These are phyloP conservation scores for Nanorana parkeri DNA, from an alignment of 2,113 vertebrate genomes.

Conservation along the genomic window DNA sequence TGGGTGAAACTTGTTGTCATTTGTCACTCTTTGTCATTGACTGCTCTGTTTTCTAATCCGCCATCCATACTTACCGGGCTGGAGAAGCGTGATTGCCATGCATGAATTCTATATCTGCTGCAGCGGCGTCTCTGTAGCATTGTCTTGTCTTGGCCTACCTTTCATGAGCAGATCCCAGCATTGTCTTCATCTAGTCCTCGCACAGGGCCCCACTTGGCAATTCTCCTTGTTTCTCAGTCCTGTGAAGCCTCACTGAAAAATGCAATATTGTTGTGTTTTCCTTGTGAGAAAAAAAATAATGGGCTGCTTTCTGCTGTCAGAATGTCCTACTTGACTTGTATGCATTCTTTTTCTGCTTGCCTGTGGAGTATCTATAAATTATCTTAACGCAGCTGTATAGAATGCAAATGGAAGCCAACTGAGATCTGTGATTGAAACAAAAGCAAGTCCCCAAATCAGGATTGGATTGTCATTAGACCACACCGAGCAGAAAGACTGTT, in stretches of 20 bases:
- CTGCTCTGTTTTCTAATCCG: conserved; percentile 4
- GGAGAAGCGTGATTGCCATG: not conserved
- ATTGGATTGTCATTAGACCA: no score
- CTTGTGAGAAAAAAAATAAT: conserved; percentile 8
- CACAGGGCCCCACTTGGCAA: conserved; percentile 4
- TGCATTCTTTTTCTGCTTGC: no score
- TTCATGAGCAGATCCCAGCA: not conserved
- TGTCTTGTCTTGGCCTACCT: conserved; percentile 11
- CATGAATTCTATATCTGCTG: not conserved
- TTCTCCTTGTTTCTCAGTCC: conserved; percentile 20
- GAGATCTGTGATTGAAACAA: no score
- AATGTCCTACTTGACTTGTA: not conserved
- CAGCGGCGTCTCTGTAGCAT: not conserved
- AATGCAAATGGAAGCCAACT: no score
- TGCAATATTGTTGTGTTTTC: conserved; percentile 13
- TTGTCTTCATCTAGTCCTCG: not conserved
- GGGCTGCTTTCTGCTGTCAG: not conserved
- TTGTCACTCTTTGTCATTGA: conserved; percentile 20
- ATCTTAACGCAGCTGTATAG: no score
- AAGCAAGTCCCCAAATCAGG: no score
- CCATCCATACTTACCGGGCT: not conserved
- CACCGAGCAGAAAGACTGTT: no score
- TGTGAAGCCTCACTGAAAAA: not conserved
- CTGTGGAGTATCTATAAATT: no score
- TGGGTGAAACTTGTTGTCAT: conserved; percentile 11